These are phyloP conservation scores for Agrypnia vestita DNA, from an alignment of 1,140 invertebrate species.

Conservation along the genomic window DNA sequence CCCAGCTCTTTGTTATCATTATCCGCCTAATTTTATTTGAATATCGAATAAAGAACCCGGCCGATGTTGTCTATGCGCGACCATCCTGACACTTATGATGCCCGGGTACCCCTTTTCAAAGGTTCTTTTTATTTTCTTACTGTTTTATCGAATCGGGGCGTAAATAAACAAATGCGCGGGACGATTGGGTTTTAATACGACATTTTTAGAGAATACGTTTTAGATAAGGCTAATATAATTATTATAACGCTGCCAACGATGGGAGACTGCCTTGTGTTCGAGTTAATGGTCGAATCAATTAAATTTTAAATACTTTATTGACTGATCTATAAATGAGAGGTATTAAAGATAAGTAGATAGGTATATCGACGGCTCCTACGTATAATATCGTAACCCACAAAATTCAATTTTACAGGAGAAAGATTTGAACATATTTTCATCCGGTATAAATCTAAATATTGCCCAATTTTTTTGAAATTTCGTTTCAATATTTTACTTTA, in stretches of 20 bases:
- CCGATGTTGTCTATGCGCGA: constrained; percentile 51
- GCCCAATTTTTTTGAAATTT: no score
- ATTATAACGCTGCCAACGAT: constrained; percentile 11
- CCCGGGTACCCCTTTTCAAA: constrained; percentile 36
- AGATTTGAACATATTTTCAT: no score
- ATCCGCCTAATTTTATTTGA: constrained; percentile 60
- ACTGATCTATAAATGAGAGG: no score
- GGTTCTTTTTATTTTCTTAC: constrained; percentile 27
- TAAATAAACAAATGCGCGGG: constrained; percentile 41
- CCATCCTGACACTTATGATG: constrained; percentile 51
- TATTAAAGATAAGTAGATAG: no score
- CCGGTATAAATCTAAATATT: no score
- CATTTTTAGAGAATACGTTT: constrained; percentile 41
- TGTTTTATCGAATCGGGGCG: constrained; percentile 23
- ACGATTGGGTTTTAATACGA: constrained; percentile 49
- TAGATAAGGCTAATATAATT: constrained; percentile 48
- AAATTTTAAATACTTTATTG: neutral
- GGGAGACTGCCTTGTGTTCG: neutral
- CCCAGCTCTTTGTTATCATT: constrained; percentile 60
- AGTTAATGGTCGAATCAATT: neutral
- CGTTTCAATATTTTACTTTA: no score
- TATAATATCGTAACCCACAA: no score
- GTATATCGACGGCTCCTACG: no score
- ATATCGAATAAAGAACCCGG: constrained; percentile 53
- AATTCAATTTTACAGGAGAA: no score